A percentile compares a stretch with the other conserved stretches of the same genome.
Evolutionary conservation across 1,140 invertebrate species (phyloP).

Genomic region (Drosophila parabipectinata): DNA sequence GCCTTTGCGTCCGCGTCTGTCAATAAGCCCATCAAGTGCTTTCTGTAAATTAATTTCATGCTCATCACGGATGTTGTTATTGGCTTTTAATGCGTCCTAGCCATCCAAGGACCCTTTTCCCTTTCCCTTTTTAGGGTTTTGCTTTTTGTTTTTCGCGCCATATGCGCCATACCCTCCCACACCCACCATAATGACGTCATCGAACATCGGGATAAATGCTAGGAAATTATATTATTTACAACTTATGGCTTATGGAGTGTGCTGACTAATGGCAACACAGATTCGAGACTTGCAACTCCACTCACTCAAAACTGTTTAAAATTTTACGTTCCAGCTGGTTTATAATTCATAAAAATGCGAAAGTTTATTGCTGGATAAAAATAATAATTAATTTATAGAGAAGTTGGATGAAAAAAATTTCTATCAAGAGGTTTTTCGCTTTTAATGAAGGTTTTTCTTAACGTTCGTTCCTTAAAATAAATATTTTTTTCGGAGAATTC

Average conservation of each 20-base stretch:
- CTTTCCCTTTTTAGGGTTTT: background rate
- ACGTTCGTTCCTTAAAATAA: no score
- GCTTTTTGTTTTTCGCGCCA: slow-evolving; percentile 39
- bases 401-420: no score
- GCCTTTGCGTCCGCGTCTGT: slow-evolving; percentile 32
- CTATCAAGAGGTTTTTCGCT: no score
- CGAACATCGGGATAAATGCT: background rate
- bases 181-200: slow-evolving; percentile 57
- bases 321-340: background rate
- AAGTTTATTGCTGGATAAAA: no score
- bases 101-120: background rate
- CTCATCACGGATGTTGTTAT: slow-evolving; percentile 79
- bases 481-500: no score
- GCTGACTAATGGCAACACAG: slow-evolving; percentile 15
- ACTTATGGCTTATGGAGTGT: slow-evolving; percentile 25
- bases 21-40: slow-evolving; percentile 76
- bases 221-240: slow-evolving; percentile 31
- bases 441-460: no score
- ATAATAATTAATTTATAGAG: no score
- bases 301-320: background rate
- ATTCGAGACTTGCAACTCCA: background rate
- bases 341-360: background rate
- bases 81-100: slow-evolving; percentile 70
- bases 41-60: slow-evolving; percentile 79
- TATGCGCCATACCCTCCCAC: slow-evolving; percentile 35